Evolutionary conservation across 1,140 invertebrate genomes (phyloP).

Genomic region (Penaeus indicus): DNA sequence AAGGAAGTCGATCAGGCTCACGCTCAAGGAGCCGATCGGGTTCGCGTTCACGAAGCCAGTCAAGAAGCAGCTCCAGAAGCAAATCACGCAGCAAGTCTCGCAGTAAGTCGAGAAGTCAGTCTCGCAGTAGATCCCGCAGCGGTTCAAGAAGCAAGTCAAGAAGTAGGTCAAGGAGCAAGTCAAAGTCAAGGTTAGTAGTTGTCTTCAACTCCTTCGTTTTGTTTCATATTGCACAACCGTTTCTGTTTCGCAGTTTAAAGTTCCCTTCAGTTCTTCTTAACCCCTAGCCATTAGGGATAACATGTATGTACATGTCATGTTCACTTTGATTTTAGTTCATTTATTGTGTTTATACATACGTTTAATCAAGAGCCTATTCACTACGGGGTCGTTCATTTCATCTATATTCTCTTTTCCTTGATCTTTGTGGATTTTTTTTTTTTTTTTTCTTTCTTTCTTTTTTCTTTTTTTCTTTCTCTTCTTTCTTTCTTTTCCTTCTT

Average conservation of each 20-base stretch:
- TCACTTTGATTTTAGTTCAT: too few species aligned
- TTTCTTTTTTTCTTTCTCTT: too few species aligned
- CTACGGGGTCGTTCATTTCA: too few species aligned
- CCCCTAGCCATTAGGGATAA: too few species aligned
- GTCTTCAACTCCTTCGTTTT: neutral
- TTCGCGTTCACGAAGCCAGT: slow-evolving; percentile 30
- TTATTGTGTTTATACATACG: too few species aligned
- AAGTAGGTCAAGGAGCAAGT: slow-evolving; percentile 67
- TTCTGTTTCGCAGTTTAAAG: slow-evolving; percentile 59
- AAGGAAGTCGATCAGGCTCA: slow-evolving; percentile 65
- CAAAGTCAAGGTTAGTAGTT: slow-evolving; percentile 65
- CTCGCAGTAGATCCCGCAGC: slow-evolving; percentile 32
- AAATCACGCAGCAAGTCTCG: slow-evolving; percentile 49
- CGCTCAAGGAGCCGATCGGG: slow-evolving; percentile 63
- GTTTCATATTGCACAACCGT: slow-evolving; percentile 1
- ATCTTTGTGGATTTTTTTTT: too few species aligned
- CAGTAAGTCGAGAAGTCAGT: slow-evolving; percentile 50
- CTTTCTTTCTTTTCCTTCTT: too few species aligned
- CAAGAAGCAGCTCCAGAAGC: slow-evolving; percentile 64
- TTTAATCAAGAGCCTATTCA: too few species aligned
- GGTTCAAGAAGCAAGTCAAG: slow-evolving; percentile 58
- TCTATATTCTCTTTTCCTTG: too few species aligned
- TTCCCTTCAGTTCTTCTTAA: slow-evolving; percentile 25
- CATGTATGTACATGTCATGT: too few species aligned
- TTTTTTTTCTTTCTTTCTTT: too few species aligned